phyloP scores from a whole-genome alignment of 2,797 vertebrate genomes.

The Ciconia nigra region DNA sequence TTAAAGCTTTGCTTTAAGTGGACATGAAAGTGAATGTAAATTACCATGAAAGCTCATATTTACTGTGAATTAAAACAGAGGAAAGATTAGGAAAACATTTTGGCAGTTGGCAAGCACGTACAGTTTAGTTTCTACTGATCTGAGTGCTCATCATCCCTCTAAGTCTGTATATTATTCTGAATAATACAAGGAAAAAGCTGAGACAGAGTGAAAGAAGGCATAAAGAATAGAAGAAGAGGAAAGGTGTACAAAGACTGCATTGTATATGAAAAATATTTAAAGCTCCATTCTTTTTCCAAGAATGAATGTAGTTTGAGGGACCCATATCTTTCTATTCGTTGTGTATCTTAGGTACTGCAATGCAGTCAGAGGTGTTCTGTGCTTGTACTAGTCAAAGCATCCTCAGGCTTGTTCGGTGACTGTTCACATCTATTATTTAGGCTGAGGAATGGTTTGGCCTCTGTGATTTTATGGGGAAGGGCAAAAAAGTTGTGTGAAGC shows the following conservation, averaged over 20 bases:
- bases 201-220: neutral
- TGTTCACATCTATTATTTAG: neutral
- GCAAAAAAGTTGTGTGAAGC: neutral
- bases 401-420: neutral
- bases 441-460: neutral
- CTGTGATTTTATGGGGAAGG: neutral
- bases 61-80: neutral
- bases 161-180: neutral
- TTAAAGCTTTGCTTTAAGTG: neutral
- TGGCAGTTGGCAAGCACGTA: neutral
- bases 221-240: neutral
- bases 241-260: neutral
- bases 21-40: neutral
- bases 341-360: neutral
- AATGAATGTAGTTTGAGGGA: neutral
- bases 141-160: neutral
- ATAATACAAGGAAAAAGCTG: fast-evolving
- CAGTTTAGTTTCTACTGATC: neutral
- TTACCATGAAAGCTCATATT: neutral
- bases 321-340: neutral
- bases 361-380: neutral
- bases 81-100: neutral
- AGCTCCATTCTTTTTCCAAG: neutral
- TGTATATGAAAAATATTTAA: neutral
- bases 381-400: neutral